Evolutionary conservation across 2,113 vertebrate genomes (phyloP).

Genomic region (Apeltes quadracus): DNA sequence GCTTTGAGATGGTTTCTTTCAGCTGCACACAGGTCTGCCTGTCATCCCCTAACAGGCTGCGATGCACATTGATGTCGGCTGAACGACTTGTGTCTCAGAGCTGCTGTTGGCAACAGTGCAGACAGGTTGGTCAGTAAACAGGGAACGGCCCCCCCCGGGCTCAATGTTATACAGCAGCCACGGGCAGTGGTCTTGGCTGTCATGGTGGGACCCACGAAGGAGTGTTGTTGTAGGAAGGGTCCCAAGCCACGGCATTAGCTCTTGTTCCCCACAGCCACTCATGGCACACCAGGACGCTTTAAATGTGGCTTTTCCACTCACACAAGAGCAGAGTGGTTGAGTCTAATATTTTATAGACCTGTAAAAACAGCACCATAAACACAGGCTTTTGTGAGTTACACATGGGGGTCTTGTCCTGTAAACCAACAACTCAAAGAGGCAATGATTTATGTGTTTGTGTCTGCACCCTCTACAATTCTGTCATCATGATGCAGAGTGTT

Average conservation of each 20-base stretch:
- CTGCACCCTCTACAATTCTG: conserved; percentile 54
- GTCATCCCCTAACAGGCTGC: neutral
- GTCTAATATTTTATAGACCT: conserved; percentile 81
- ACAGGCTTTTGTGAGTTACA: conserved; percentile 74
- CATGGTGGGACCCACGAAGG: conserved; percentile 64
- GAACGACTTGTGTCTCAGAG: conserved; percentile 42
- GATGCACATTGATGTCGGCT: conserved; percentile 46
- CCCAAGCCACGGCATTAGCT: conserved; percentile 74
- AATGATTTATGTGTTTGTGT: conserved; percentile 54
- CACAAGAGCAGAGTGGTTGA: conserved; percentile 76
- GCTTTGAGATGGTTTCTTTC: conserved; percentile 8
- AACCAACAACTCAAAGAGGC: conserved; percentile 70
- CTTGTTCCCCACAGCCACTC: conserved; percentile 73
- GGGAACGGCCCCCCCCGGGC: conserved; percentile 25
- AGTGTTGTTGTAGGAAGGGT: conserved; percentile 73
- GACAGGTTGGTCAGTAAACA: conserved; percentile 55
- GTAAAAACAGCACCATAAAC: conserved; percentile 81
- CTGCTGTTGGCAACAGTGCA: conserved; percentile 50
- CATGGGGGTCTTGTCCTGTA: conserved; percentile 70
- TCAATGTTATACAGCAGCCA: conserved; percentile 47
- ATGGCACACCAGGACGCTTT: conserved; percentile 74
- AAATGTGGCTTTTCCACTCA: conserved; percentile 78
- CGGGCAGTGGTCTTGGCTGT: conserved; percentile 67
- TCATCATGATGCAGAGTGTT: conserved; percentile 63
- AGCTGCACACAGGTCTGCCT: conserved; percentile 21